These are phyloP conservation scores for Rhyacophila evoluta DNA, from an alignment of 2,888 invertebrate genomes.

Conservation along the genomic window DNA sequence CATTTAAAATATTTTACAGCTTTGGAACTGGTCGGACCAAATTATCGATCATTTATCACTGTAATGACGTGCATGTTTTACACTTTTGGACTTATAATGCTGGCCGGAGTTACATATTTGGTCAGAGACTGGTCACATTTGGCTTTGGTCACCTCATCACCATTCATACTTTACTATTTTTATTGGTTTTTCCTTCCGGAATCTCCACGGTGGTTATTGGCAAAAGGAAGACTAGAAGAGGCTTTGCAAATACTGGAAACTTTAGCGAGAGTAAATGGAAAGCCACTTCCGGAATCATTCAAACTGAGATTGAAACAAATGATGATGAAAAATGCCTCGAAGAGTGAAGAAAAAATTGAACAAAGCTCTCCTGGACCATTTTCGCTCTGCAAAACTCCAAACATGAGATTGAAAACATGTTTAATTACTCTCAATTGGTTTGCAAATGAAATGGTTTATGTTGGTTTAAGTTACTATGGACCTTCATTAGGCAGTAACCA, in stretches of 20 bases:
- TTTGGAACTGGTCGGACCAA: constrained; percentile 90
- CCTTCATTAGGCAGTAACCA: constrained; percentile 89
- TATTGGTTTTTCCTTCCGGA: constrained; percentile 91
- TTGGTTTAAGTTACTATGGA: constrained; percentile 92
- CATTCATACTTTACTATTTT: constrained; percentile 85
- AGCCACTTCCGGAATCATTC: constrained; percentile 79
- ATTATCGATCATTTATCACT: constrained; percentile 91
- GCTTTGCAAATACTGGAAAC: constrained; percentile 82
- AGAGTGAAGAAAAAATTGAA: constrained; percentile 65
- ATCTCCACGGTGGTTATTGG: constrained; percentile 91
- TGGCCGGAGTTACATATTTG: constrained; percentile 87
- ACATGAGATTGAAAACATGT: constrained; percentile 89
- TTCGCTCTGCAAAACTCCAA: constrained; percentile 83
- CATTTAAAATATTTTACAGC: constrained; percentile 71
- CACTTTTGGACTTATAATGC: constrained; percentile 85
- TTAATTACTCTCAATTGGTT: constrained; percentile 92
- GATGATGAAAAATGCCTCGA: constrained; percentile 73
- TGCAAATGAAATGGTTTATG: constrained; percentile 92
- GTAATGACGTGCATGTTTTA: constrained; percentile 94
- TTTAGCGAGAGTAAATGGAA: constrained; percentile 83
- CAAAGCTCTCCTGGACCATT: constrained; percentile 70
- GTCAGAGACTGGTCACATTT: constrained; percentile 87
- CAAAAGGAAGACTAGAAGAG: constrained; percentile 84
- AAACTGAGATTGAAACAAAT: constrained; percentile 79
- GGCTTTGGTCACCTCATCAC: constrained; percentile 84